phyloP scores from a whole-genome alignment of 2,797 vertebrate species.

The Thamnophis elegans region DNA sequence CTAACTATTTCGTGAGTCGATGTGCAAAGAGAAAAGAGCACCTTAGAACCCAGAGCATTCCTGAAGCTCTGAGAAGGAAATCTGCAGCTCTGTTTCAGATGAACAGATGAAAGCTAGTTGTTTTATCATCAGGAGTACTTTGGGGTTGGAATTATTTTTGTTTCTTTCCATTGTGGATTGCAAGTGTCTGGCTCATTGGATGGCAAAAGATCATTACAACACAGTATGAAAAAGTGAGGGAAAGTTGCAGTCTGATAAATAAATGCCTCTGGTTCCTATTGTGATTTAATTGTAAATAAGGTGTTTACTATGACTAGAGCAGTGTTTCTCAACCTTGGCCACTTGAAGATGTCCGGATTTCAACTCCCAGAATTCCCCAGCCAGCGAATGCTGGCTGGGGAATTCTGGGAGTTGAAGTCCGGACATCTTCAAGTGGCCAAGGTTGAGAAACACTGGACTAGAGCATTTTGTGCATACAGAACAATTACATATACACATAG shows the following conservation, averaged over 20 bases:
- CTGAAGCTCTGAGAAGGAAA: background rate
- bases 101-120: background rate
- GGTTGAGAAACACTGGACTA: no score
- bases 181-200: background rate
- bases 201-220: background rate
- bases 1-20: conserved; percentile 5
- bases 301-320: background rate
- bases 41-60: background rate
- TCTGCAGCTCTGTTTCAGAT: background rate
- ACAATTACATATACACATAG: background rate
- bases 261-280: conserved; percentile 2
- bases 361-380: no score
- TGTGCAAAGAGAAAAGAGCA: background rate
- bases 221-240: background rate
- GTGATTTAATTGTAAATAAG: background rate
- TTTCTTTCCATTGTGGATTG: background rate
- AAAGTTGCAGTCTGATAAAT: background rate
- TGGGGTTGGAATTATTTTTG: background rate
- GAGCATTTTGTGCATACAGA: background rate
- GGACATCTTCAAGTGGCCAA: no score
- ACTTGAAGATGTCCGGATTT: no score
- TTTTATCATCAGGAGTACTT: conserved; percentile 7
- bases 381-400: no score
- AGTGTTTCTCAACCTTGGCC: no score
- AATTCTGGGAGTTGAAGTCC: no score